Evolutionary conservation across 2,113 vertebrate species (phyloP).

Genomic region (Protomyctophum bolini): DNA sequence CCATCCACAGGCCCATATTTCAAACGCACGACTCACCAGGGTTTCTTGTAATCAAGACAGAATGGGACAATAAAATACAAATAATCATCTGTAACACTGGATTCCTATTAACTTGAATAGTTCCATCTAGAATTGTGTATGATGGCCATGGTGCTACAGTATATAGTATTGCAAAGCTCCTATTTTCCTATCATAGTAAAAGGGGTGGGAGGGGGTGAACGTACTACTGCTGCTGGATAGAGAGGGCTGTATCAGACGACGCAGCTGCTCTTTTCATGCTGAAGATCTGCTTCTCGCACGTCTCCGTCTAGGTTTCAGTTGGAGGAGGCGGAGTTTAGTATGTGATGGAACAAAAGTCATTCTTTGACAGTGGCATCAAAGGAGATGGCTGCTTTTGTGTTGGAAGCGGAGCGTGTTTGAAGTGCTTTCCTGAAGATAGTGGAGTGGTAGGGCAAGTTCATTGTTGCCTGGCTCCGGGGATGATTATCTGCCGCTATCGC

Average conservation of each 20-base stretch:
- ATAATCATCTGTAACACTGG: constrained; percentile 35
- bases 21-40: constrained; percentile 4
- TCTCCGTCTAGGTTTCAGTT: constrained; percentile 69
- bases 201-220: constrained; percentile 34
- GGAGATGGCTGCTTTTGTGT: constrained; percentile 79
- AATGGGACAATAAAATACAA: constrained; percentile 14
- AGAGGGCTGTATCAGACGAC: constrained; percentile 66
- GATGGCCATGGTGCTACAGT: constrained; percentile 21
- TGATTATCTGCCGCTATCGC: constrained; percentile 77
- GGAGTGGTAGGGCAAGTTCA: constrained; percentile 76
- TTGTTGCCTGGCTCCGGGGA: constrained; percentile 73
- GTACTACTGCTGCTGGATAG: constrained; percentile 58
- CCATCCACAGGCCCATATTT: constrained; percentile 46
- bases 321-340: constrained; percentile 75
- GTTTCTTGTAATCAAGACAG: constrained; percentile 4
- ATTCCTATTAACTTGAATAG: constrained; percentile 31
- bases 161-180: constrained; percentile 34
- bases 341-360: constrained; percentile 75
- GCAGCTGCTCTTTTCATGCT: constrained; percentile 79
- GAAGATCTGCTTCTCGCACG: constrained; percentile 71
- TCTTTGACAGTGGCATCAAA: constrained; percentile 83
- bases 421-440: constrained; percentile 77
- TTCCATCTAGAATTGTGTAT: constrained; percentile 7
- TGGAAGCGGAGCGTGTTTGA: constrained; percentile 78
- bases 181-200: constrained; percentile 15